A percentile compares a stretch with the other conserved stretches of the same genome.
Conservation (phyloP, 2,888 invertebrate species). For the Hydroisotoma schaefferi region DNA sequence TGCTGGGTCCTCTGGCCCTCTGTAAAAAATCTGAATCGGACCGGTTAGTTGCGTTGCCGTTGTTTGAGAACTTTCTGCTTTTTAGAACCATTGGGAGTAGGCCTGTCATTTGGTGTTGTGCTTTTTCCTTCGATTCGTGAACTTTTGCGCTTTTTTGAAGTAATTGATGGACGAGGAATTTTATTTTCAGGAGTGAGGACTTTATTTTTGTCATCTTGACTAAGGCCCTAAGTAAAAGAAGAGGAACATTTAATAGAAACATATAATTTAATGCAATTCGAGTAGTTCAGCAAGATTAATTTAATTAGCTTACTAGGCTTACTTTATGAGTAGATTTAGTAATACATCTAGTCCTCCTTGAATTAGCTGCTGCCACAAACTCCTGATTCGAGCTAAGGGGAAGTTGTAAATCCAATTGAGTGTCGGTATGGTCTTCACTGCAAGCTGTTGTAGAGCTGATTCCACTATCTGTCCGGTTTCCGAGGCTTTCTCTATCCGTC, state of each 20-base stretch:
- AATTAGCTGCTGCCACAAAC: not conserved
- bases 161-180: constrained; percentile 13
- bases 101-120: no score
- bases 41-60: no score
- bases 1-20: no score
- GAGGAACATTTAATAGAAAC: no score
- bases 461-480: constrained; percentile 29
- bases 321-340: not conserved
- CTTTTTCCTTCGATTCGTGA: constrained; percentile 6
- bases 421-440: not conserved
- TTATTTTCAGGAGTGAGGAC: not conserved
- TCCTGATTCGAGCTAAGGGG: not conserved
- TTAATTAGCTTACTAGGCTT: not conserved
- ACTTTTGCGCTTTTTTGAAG: constrained; percentile 22
- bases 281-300: not conserved
- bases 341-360: not conserved
- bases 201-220: no score
- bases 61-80: no score
- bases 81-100: no score
- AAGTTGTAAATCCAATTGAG: not conserved
- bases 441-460: constrained; percentile 11
- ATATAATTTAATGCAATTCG: not conserved
- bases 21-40: no score
- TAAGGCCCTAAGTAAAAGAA: no score
- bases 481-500: constrained; percentile 16